Evolutionary conservation across 2,888 invertebrate species (phyloP), one percentile per base, ranked within the genome.

Genomic region (Pterostichus niger): DNA sequence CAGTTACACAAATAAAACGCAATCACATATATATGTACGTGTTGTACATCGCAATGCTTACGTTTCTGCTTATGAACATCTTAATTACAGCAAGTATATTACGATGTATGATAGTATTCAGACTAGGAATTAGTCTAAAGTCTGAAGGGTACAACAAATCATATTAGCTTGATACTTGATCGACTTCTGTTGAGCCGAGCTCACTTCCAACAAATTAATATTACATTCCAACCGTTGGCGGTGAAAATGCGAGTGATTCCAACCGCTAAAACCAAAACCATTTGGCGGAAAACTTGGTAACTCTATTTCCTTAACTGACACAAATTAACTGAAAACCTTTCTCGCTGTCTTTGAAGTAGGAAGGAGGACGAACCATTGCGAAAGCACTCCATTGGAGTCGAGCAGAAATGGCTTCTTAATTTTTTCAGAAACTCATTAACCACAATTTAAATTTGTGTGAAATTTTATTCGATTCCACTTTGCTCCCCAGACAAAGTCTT

Each of bases 281-380:
- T 80, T 80, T 80, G 49, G 68, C 46, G 64, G 52, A 71, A 80
- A 80, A 80, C 80, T 80, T 71, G 52, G 86, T 88, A 88, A 88
- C 88, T 88, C 87, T 87, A 88, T 89, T 89, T 88, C 86, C 87
- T 85, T 89, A 88, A 89, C 89, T 89, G 88, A 88, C 88, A 88
- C 87, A 87, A 89, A 89, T 89, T 88, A 88, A 88, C 86, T 85
- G 85, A 86, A 82, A 81, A 73, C 82, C 75, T 84, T 49, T 78
- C 71, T 85, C 86, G 87, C 87, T 86, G 87, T 88, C 89, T 89
- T 89, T 83, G 83, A 83, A 73, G 79, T 83, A 54, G 31, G 56
- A 44, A 6, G 40, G 73, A 59, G 64, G 4, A 40, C 35, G 64
- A 31, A 40, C 35, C 40, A 40, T 64, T 40, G 64, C 64, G 13